These are phyloP conservation scores for Mesitornis unicolor DNA, from an alignment of 2,113 vertebrate genomes.

Conservation along the genomic window DNA sequence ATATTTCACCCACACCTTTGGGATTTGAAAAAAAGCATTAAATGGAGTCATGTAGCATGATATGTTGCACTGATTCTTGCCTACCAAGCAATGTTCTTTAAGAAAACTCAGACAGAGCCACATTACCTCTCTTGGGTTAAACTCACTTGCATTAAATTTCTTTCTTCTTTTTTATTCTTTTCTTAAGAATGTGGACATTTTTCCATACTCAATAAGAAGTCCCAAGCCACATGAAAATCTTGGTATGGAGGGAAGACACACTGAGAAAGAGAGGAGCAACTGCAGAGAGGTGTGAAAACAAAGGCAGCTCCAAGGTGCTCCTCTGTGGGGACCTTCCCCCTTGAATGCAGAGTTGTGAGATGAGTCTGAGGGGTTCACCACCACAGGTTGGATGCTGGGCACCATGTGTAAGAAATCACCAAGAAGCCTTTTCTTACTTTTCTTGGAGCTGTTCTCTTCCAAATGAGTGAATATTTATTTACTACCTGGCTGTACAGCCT, in stretches of 20 bases:
- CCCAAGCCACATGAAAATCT: background rate
- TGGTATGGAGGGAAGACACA: background rate
- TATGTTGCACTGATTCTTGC: background rate
- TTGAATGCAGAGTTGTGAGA: background rate
- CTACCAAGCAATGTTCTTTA: background rate
- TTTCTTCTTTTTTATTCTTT: background rate
- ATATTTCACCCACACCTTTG: background rate
- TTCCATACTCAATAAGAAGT: background rate
- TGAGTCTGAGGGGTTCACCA: background rate
- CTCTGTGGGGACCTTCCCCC: background rate
- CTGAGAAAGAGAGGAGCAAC: background rate
- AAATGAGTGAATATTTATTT: background rate
- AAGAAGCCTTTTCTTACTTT: background rate
- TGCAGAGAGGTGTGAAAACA: background rate
- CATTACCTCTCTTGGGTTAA: rapidly evolving
- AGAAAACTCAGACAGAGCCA: background rate
- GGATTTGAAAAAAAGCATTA: background rate
- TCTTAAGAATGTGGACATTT: background rate
- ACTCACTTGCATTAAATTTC: background rate
- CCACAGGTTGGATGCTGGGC: rapidly evolving
- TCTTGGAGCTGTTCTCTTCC: background rate
- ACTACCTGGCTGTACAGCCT: background rate
- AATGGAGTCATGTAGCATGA: background rate
- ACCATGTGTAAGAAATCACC: background rate
- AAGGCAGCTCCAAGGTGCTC: background rate